Percentiles rank a stretch among this genome's conserved stretches.
Conservation (phyloP, 2,888 invertebrate genomes). For the Gortyna flavago region DNA sequence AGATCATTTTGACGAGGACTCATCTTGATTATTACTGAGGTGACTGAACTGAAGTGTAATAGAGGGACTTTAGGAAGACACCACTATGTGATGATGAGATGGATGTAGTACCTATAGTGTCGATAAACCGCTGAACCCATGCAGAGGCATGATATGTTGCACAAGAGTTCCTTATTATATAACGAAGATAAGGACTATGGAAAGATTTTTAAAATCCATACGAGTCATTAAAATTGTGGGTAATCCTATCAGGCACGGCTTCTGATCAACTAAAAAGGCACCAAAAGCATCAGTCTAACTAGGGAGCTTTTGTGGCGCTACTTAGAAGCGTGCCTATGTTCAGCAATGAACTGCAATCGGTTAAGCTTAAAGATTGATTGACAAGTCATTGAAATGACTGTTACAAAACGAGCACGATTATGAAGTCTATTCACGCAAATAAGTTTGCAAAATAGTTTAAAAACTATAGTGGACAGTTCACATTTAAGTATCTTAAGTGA, state of each 20-base stretch:
- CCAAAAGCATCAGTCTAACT: neutral
- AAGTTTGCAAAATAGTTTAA: conserved; percentile 37
- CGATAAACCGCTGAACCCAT: too few species aligned
- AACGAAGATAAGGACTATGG: neutral
- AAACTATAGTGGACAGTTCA: conserved; percentile 25
- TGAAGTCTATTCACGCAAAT: conserved; percentile 27
- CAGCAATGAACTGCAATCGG: conserved; percentile 6
- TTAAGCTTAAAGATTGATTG: conserved; percentile 29
- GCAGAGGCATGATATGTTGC: neutral
- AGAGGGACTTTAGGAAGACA: too few species aligned
- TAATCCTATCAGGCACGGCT: neutral
- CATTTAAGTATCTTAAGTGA: conserved; percentile 35
- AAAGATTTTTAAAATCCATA: neutral
- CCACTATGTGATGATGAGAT: too few species aligned
- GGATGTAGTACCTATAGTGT: too few species aligned
- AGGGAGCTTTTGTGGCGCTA: neutral
- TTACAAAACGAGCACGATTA: conserved; percentile 19
- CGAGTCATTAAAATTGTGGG: too few species aligned
- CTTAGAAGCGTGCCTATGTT: neutral
- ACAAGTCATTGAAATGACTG: conserved; percentile 20
- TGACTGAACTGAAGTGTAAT: too few species aligned
- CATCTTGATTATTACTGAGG: too few species aligned
- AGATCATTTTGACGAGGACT: neutral
- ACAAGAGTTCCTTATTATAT: too few species aligned
- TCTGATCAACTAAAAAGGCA: neutral